Evolutionary conservation across 35 echinoderm and acorn worm species (phyloP).

Genomic region (Ophioderma brevispina): DNA sequence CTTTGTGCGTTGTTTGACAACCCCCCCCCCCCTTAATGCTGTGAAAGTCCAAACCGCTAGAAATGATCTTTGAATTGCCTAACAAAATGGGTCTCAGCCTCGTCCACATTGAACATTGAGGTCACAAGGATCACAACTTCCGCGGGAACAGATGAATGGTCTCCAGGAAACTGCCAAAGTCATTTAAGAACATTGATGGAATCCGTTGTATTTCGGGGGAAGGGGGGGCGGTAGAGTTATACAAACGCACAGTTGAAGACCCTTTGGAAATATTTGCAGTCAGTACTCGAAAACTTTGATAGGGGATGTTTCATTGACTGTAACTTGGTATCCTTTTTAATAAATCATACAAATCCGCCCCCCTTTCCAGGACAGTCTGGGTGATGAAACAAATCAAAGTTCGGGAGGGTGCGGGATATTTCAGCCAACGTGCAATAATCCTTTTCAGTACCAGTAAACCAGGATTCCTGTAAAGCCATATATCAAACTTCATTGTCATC

Average conservation of each 20-base stretch:
- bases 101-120: conserved; percentile 2
- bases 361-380: background rate
- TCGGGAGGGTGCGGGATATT: background rate
- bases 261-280: background rate
- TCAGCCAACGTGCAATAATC: conserved; percentile 6
- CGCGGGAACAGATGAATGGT: background rate
- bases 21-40: background rate
- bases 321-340: background rate
- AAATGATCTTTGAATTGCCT: background rate
- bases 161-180: conserved; percentile 4
- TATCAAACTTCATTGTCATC: background rate
- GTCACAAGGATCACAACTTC: background rate
- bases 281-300: background rate
- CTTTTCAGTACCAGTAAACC: conserved; percentile 18
- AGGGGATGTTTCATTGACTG: background rate
- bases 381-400: background rate
- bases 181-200: background rate
- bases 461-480: conserved; percentile 14
- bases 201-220: background rate
- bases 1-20: background rate
- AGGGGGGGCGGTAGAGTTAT: background rate
- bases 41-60: background rate
- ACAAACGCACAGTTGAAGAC: background rate
- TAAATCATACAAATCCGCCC: background rate
- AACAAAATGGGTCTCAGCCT: background rate